phyloP scores from a whole-genome alignment of 92 coral and sea anemone species.

The Phymanthus crucifer region DNA sequence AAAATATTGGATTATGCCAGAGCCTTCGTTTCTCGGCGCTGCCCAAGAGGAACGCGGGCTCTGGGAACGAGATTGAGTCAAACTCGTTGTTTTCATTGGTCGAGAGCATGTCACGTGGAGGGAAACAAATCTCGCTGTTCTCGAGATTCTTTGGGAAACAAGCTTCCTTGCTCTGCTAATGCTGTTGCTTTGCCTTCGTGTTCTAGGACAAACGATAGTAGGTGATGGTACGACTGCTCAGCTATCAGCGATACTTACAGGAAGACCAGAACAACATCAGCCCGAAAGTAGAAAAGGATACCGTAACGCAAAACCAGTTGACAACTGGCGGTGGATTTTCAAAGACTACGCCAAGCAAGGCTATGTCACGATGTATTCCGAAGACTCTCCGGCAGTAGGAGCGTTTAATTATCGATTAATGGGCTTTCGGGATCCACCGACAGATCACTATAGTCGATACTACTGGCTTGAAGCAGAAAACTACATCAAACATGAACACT shows the following conservation, averaged over 20 bases:
- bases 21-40: no score
- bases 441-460: conserved; percentile 60
- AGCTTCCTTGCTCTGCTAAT: no score
- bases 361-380: conserved; percentile 71
- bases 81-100: no score
- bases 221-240: conserved; percentile 84
- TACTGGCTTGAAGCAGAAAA: conserved; percentile 65
- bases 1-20: no score
- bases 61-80: no score
- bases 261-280: conserved; percentile 52
- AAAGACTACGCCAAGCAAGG: conserved; percentile 54
- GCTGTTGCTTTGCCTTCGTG: no score
- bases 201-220: conserved; percentile 46
- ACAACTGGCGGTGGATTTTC: conserved; percentile 70
- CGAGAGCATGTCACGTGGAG: no score
- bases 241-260: conserved; percentile 66
- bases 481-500: conserved; percentile 28
- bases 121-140: no score
- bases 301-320: conserved; percentile 54
- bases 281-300: conserved; percentile 56
- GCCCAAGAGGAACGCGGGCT: no score
- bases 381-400: conserved; percentile 71
- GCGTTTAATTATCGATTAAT: conserved; percentile 75
- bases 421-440: conserved; percentile 68
- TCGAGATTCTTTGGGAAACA: no score